phyloP scores from a whole-genome alignment of 2,888 invertebrate species.

The Mactromeris polynyma region DNA sequence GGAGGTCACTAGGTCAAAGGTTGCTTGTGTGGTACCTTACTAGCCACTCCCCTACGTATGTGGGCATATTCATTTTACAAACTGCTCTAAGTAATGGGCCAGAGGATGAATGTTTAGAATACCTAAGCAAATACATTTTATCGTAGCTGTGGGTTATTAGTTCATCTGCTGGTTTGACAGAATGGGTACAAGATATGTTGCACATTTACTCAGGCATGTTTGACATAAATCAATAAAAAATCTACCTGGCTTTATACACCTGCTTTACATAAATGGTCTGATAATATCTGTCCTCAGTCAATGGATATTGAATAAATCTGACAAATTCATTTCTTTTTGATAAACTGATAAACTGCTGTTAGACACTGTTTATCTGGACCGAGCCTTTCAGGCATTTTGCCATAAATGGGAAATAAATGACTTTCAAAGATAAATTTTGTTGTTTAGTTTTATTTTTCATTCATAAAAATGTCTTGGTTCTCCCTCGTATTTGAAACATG shows the following conservation, averaged over 20 bases:
- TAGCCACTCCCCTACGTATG: too few relatives aligned
- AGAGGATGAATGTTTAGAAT: too few relatives aligned
- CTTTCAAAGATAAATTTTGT: neutral
- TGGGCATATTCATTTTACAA: too few relatives aligned
- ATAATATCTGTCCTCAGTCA: neutral
- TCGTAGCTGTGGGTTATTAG: too few relatives aligned
- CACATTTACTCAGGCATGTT: neutral
- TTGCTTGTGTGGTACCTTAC: too few relatives aligned
- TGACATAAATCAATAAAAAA: neutral
- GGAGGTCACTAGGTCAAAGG: too few relatives aligned
- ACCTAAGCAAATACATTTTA: too few relatives aligned
- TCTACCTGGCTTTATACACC: neutral
- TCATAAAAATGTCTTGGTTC: neutral
- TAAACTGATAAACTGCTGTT: neutral
- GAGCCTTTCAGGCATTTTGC: slow-evolving; percentile 18
- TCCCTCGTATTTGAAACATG: neutral
- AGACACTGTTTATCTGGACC: neutral
- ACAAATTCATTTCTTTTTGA: neutral
- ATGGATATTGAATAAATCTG: neutral
- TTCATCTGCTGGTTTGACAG: neutral
- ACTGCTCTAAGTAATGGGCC: too few relatives aligned
- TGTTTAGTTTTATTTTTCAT: neutral
- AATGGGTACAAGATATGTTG: neutral
- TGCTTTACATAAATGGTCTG: neutral
- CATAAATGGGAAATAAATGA: slow-evolving; percentile 14